Evolutionary conservation across 2,797 vertebrate genomes (phyloP), one percentile per base, ranked within the genome.

Genomic region (Ficedula albicollis): DNA sequence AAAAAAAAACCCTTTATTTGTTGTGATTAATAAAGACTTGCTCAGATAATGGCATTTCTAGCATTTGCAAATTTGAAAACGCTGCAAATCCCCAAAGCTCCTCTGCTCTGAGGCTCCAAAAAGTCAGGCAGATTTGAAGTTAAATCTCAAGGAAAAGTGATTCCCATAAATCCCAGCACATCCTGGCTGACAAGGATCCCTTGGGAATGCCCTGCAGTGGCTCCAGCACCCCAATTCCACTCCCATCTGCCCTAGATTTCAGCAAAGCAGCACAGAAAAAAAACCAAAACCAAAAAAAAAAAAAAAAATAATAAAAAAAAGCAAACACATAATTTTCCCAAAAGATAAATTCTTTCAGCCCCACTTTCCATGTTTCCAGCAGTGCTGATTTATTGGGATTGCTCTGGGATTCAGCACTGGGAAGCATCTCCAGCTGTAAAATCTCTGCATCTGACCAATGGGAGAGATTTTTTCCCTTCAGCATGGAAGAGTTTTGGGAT

Each of bases 21-120:
- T 89, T 93, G 91, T 90, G 60, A 85, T 96, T 96, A 96, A 95
- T 90, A 81, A 94, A 95, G 86, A 60, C 69, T 84, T 58, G 55
- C 72, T 84, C 89, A 59, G 90, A 93, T 79, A 95, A 84, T 49
- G 79, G 54, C 66, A 86, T 90, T 92, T 93, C 72, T 23, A 91
- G 60, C 87, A 89, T 96, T 96, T 96, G 90, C 82, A 93, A 95
- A 91, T 93, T 74, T 87, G 55, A 89, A 87, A 95, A 92, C 56
- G 21, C 46, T 84, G 32, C 90, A 97, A 97, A 95, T 87, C 84
- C 93, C 79, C 80, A 91, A 60, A 94, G 75, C 58, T 60, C 13
- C 68, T 85, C 66, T 16, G 41, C 54, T 93, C 67, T 90, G 87
- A 93, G 94, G n/a, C n/a, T n/a, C n/a, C n/a, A n/a, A n/a, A n/a